These are phyloP conservation scores for Hirtodrosophila cameraria DNA, from an alignment of 2,888 invertebrate genomes.

Conservation along the genomic window DNA sequence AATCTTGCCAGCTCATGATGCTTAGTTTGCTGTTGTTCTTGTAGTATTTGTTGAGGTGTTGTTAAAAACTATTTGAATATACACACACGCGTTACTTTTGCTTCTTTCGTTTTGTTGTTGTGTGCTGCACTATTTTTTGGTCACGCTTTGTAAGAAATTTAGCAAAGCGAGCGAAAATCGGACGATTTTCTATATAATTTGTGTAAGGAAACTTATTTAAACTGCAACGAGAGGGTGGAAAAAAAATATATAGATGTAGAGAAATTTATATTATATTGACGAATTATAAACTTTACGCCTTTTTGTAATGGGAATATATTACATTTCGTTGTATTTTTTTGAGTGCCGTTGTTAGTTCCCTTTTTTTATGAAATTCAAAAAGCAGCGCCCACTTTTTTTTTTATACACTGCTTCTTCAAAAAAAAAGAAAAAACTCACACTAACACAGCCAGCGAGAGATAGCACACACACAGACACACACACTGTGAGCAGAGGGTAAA, in stretches of 20 bases:
- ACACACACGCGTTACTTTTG: slow-evolving; percentile 49
- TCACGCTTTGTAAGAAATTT: slow-evolving; percentile 65
- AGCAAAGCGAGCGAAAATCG: slow-evolving; percentile 61
- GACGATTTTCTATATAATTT: slow-evolving; percentile 50
- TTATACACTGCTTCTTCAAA: slow-evolving; percentile 34
- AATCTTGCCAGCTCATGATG: slow-evolving; percentile 98
- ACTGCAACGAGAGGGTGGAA: slow-evolving; percentile 70
- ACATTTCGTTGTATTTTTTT: slow-evolving; percentile 8
- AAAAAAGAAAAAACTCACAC: slow-evolving; percentile 61
- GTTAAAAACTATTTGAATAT: slow-evolving; percentile 58
- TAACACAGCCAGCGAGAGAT: slow-evolving; percentile 61
- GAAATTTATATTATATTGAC: slow-evolving; percentile 39
- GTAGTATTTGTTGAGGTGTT: slow-evolving; percentile 59
- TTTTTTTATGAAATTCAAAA: slow-evolving; percentile 35
- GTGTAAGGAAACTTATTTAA: slow-evolving; percentile 65
- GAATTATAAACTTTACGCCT: slow-evolving; percentile 36
- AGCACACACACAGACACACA: slow-evolving; percentile 48
- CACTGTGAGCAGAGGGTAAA: slow-evolving; percentile 46
- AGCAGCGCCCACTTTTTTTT: slow-evolving; percentile 47
- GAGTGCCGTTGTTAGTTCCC: slow-evolving; percentile 9
- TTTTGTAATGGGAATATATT: slow-evolving; percentile 19
- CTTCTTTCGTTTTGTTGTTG: slow-evolving; percentile 41
- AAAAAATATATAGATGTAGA: slow-evolving; percentile 46
- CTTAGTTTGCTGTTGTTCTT: slow-evolving; percentile 80
- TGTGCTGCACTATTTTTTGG: slow-evolving; percentile 35